phyloP scores from a whole-genome alignment of 2,797 vertebrate species.

The Aulostomus chinensis region DNA sequence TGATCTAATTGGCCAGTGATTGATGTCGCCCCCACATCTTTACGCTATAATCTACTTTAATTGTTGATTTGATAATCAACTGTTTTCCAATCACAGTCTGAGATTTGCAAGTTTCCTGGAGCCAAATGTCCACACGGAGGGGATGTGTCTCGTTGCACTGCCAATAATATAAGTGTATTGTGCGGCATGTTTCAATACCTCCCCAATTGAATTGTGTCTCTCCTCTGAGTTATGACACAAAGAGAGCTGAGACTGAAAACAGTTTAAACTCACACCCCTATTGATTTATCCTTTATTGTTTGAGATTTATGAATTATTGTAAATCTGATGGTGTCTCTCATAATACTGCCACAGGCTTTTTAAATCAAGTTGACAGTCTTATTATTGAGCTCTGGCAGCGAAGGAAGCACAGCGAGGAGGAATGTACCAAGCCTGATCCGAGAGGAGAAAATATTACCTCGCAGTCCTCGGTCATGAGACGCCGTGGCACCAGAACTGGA shows the following conservation, averaged over 20 bases:
- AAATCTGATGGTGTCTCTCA: conserved; percentile 76
- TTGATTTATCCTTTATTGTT: conserved; percentile 78
- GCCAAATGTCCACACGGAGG: conserved; percentile 18
- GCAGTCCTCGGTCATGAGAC: conserved; percentile 37
- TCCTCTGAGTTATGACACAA: conserved; percentile 51
- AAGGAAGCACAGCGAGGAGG: conserved; percentile 52
- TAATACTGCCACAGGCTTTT: conserved; percentile 69
- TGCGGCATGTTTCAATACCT: conserved; percentile 35
- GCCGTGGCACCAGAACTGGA: conserved; percentile 43
- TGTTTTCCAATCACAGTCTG: conserved; percentile 13
- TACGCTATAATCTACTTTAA: conserved; percentile 5
- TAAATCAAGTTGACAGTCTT: conserved; percentile 81
- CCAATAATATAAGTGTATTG: conserved; percentile 37
- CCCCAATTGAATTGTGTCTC: conserved; percentile 56
- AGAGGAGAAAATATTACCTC: conserved; percentile 61
- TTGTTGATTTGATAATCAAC: conserved; percentile 1
- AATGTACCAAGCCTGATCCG: conserved; percentile 59
- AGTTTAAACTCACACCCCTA: conserved; percentile 64
- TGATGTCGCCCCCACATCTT: background rate
- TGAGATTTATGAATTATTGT: conserved; percentile 78
- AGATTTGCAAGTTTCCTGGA: conserved; percentile 10
- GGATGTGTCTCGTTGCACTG: conserved; percentile 24
- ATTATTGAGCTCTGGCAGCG: conserved; percentile 66
- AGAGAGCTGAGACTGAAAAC: conserved; percentile 57
- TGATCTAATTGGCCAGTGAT: background rate